Conservation (phyloP, 30 jellyfish, hydroid and myxozoan genomes). For the Chironex yamaguchii region DNA sequence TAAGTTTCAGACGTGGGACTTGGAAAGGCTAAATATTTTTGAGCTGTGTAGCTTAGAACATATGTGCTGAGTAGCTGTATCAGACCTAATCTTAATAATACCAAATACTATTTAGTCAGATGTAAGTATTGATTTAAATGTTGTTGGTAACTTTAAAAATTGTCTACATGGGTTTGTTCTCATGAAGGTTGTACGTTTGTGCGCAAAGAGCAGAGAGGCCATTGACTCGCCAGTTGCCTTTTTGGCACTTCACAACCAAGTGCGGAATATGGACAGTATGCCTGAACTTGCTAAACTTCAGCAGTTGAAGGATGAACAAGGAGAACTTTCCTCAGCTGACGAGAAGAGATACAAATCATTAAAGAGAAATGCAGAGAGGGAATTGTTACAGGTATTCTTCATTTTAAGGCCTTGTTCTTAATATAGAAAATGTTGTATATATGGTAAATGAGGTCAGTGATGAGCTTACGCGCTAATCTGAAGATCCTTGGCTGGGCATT, state of each 20-base stretch:
- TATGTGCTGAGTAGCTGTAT: no score
- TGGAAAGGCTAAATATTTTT: no score
- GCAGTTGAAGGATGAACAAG: conserved; percentile 98
- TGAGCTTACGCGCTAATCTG: neutral
- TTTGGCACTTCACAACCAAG: conserved; percentile 96
- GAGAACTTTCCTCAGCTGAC: conserved; percentile 96
- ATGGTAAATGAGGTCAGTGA: neutral
- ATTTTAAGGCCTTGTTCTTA: neutral
- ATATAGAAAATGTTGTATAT: neutral
- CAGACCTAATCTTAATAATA: no score
- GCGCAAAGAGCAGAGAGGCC: conserved; percentile 99
- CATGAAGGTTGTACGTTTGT: conserved; percentile 99
- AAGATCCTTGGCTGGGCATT: neutral
- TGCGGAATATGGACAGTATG: conserved; percentile 93
- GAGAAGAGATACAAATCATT: conserved; percentile 92
- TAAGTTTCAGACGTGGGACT: no score
- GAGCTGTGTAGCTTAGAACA: no score
- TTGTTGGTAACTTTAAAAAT: no score
- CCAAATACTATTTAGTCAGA: no score
- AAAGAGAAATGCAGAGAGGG: conserved; percentile 95
- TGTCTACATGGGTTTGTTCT: no score
- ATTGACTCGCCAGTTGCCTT: conserved; percentile 94
- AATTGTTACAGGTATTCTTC: conserved; percentile 81
- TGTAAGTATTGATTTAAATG: no score
- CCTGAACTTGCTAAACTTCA: conserved; percentile 96